Conservation (phyloP, 1,140 invertebrate species). For the Lepeophtheirus salmonis region DNA sequence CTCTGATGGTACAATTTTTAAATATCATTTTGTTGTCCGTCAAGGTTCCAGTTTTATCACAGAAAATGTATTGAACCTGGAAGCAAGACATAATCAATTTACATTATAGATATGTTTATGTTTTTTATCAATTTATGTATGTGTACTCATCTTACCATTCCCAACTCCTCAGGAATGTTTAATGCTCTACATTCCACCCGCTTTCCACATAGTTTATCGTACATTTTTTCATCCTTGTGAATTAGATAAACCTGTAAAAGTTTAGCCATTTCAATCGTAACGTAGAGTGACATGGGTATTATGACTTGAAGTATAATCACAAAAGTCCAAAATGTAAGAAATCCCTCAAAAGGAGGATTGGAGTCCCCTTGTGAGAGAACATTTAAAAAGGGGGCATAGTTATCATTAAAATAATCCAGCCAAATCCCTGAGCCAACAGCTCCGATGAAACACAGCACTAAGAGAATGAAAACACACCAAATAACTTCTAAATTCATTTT, state of each 20-base stretch:
- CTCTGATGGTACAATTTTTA: conserved; percentile 63
- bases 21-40: conserved; percentile 98
- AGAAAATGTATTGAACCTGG: conserved; percentile 81
- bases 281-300: conserved; percentile 90
- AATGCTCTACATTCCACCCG: conserved; percentile 79
- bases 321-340: conserved; percentile 82
- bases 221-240: conserved; percentile 67
- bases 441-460: conserved; percentile 72
- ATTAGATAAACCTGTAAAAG: conserved; percentile 89
- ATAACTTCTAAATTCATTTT: conserved; percentile 89
- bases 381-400: conserved; percentile 40
- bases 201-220: conserved; percentile 59
- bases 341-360: conserved; percentile 33
- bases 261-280: conserved; percentile 91
- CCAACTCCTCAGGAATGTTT: conserved; percentile 91
- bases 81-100: no score
- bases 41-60: conserved; percentile 89
- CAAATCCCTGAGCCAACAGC: conserved; percentile 72
- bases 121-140: no score
- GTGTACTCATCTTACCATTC: conserved; percentile 56
- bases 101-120: no score
- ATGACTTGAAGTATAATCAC: conserved; percentile 88
- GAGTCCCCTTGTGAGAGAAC: conserved; percentile 24
- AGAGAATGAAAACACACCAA: conserved; percentile 82
- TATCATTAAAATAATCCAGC: conserved; percentile 35